Evolutionary conservation across 1,140 invertebrate genomes (phyloP).

Genomic region (Periplaneta americana): DNA sequence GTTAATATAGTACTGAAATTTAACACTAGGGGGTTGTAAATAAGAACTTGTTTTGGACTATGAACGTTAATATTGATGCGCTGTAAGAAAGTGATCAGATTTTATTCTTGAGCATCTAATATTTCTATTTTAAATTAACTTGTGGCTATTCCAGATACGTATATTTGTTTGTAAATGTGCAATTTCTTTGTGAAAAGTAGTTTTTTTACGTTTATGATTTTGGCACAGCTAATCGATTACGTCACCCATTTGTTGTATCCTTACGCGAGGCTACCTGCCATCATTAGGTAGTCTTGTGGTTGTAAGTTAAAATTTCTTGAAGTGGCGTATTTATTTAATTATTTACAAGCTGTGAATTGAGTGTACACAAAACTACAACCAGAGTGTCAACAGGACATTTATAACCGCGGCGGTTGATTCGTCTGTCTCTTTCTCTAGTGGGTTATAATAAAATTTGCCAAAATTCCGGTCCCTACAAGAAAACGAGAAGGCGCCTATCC

Average conservation of each 20-base stretch:
- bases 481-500: slow-evolving; percentile 47
- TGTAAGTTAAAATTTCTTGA: slow-evolving; percentile 1
- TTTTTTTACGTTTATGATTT: neutral
- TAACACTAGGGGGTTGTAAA: neutral
- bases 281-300: slow-evolving; percentile 10
- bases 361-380: neutral
- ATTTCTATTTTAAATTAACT: neutral
- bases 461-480: slow-evolving; percentile 53
- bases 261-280: slow-evolving; percentile 8
- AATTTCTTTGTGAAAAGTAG: neutral
- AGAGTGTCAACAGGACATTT: neutral
- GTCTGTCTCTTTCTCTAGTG: slow-evolving; percentile 8
- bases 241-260: slow-evolving; percentile 16
- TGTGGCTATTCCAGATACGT: neutral
- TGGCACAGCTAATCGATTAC: slow-evolving; percentile 10
- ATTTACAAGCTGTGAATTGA: slow-evolving; percentile 1
- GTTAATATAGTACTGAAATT: neutral
- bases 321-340: slow-evolving; percentile 6
- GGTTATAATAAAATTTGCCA: slow-evolving; percentile 38
- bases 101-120: neutral
- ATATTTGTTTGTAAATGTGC: neutral
- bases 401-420: slow-evolving; percentile 5
- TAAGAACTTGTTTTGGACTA: neutral
- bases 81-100: neutral
- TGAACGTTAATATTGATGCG: neutral